Evolutionary conservation across 2,113 vertebrate species (phyloP), one percentile per base, ranked within the genome.

Genomic region (Halichoerus grypus): DNA sequence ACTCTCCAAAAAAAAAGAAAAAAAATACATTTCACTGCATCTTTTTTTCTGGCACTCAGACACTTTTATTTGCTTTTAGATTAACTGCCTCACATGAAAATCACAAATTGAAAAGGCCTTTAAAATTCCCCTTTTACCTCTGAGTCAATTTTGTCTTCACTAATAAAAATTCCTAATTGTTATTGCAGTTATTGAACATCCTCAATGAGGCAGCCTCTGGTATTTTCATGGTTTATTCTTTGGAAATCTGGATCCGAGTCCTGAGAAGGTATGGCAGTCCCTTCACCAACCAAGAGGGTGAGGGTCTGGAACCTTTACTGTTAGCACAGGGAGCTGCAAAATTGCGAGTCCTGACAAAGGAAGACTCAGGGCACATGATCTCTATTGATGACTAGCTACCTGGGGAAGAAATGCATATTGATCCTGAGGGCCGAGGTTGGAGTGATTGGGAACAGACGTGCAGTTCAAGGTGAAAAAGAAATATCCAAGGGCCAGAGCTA

Each of bases 21-120:
- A 81, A 80, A 89, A 80, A 94, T 69, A 76, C 67, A 95, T 51
- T 72, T 74, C 26, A 33, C 72, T 69, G 88, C 57, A n/a, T 74
- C 49, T 55, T 94, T 84, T 88, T 85, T 42, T 28, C 96, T 88
- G 26, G 72, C 59, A 91, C 65, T 76, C 53, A 39, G 46, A 72
- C 65, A 63, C 24, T 95, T 97, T 93, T 82, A 89, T 97, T 97
- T 94, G 79, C 95, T 97, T 77, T 69, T 72, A 79, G 92, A 97
- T 92, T 88, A 95, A 94, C 96, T 69, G 93, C 74, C 86, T 94
- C 63, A 31, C 49, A n/a, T 72, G 91, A 77, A 97, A 95, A 94
- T 63, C 91, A 51, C 53, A 61, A 94, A 91, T 63, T 94, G 91
- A 87, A 97, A 96, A 97, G 28, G 51, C 63, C 76, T 93, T 96